Percentiles rank a stretch among this genome's conserved stretches.
Evolutionary conservation across 92 coral and sea anemone genomes (phyloP).

Genomic region (Metridium senile): DNA sequence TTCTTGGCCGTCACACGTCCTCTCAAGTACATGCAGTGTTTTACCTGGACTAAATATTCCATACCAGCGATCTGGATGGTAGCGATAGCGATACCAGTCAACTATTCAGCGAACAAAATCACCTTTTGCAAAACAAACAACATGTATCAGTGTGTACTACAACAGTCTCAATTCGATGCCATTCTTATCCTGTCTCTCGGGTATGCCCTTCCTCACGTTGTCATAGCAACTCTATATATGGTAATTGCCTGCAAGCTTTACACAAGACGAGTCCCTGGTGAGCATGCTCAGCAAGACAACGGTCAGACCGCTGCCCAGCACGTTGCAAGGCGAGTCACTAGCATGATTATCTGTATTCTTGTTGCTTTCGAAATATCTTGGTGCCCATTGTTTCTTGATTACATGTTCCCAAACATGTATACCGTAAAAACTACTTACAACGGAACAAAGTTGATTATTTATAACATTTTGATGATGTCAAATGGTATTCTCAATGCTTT

Average conservation of each 20-base stretch:
- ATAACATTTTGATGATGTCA: not conserved
- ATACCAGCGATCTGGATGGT: conserved; percentile 27
- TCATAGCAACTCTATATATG: conserved; percentile 26
- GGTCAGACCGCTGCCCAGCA: conserved; percentile 12
- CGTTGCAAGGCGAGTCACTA: conserved; percentile 23
- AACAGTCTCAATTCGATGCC: not conserved
- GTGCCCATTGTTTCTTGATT: conserved; percentile 16
- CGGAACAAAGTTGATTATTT: not conserved
- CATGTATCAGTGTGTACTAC: not conserved
- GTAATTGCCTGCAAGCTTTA: conserved; percentile 33
- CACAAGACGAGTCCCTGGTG: conserved; percentile 47
- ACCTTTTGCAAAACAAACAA: not conserved
- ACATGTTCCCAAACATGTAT: not conserved
- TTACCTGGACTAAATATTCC: conserved; percentile 13
- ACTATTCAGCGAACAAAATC: not conserved
- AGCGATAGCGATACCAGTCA: conserved; percentile 8
- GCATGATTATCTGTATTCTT: conserved; percentile 24
- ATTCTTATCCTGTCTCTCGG: not conserved
- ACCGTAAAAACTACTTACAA: not conserved
- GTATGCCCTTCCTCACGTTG: conserved; percentile 27
- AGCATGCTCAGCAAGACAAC: conserved; percentile 6
- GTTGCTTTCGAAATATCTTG: conserved; percentile 25
- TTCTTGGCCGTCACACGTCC: conserved; percentile 36
- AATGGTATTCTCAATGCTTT: conserved; percentile 17
- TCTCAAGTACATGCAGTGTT: not conserved